Evolutionary conservation across 2,113 vertebrate species (phyloP), one percentile per base, ranked within the genome.

Genomic region (Dasypus novemcinctus): DNA sequence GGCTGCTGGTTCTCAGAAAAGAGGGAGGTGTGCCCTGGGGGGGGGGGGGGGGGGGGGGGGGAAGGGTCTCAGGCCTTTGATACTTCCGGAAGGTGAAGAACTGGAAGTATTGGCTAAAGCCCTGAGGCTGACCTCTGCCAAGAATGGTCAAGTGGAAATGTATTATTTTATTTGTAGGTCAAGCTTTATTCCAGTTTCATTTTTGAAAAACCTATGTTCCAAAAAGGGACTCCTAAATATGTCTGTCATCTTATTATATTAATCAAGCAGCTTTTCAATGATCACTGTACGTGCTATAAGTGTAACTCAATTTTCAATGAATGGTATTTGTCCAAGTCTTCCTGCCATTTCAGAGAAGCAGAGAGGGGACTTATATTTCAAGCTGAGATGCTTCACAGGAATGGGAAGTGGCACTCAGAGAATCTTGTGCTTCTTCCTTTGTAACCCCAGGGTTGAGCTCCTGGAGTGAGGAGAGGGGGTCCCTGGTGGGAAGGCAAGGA

Each of bases 401-500:
- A 54, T 14, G 21, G 75, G 33, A 21, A 79, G 18, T 29, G 23
- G 5, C 57, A 80, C 52, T 33, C 36, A 41, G 54, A 46, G 1
- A 54, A 54, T 29, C 38, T 36, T 11, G 10, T 33, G 84, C 33
- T 49, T 31, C 11, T 25, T 43, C 9, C 33, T 27, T 52, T 5
- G 43, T 49, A 49, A 2, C 31, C 36, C 64, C 36, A 15, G 20
- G 43, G 52, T 10, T 41, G 61, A 17, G 15, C 38, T n/a, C 43
- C 52, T 2, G 14, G 18, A 15, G 52, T 14, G 43, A 61, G 25
- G 52, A 46, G 31, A 4, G 29, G 17, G 29, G 41, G 13, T 27
- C 43, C 43, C 13, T 0, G 12, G 29, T 36, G 1, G 1, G 18
- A 1, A 6, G 33, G 0, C 14, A 17, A 52, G 49, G 49, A 75